Evolutionary conservation across 2,113 vertebrate species (phyloP).

Genomic region (Pimephales promelas): DNA sequence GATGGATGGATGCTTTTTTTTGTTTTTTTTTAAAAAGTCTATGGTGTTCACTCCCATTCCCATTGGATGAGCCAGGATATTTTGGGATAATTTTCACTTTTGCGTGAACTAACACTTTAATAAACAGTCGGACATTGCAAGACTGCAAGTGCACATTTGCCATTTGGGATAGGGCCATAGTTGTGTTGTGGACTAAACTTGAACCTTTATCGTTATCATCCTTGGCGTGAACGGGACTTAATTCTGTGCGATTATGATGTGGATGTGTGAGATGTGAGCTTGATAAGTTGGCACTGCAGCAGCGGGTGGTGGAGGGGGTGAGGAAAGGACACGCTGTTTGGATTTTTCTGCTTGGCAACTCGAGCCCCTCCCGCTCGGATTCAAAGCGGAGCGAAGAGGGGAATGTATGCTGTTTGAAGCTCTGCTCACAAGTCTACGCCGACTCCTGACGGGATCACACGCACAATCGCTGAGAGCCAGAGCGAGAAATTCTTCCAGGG

Average conservation of each 20-base stretch:
- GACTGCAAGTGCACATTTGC: too few species aligned
- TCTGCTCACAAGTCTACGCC: conserved; percentile 25
- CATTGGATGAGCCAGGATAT: too few species aligned
- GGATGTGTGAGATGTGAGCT: conserved; percentile 33
- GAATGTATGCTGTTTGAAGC: conserved; percentile 54
- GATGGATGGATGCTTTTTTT: too few species aligned
- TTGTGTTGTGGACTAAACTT: not conserved
- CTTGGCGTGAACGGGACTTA: not conserved
- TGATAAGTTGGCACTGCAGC: conserved; percentile 44
- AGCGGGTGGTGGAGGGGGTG: conserved; percentile 21
- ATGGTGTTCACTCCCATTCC: too few species aligned
- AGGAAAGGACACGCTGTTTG: conserved; percentile 42
- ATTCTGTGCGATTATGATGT: not conserved
- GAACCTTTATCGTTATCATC: not conserved
- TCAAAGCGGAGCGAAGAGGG: conserved; percentile 31
- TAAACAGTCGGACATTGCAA: too few species aligned
- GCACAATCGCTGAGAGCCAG: conserved; percentile 30
- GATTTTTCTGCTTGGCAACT: conserved; percentile 51
- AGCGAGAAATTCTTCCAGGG: conserved; percentile 13
- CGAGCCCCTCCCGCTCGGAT: conserved; percentile 27
- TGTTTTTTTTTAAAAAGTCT: too few species aligned
- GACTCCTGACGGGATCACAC: conserved; percentile 27
- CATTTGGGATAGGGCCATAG: not conserved
- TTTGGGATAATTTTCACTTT: too few species aligned
- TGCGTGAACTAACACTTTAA: too few species aligned